Base-by-base conservation (phyloP, 53 echinoderm and acorn worm species). In the Arbacia lixula region DNA sequence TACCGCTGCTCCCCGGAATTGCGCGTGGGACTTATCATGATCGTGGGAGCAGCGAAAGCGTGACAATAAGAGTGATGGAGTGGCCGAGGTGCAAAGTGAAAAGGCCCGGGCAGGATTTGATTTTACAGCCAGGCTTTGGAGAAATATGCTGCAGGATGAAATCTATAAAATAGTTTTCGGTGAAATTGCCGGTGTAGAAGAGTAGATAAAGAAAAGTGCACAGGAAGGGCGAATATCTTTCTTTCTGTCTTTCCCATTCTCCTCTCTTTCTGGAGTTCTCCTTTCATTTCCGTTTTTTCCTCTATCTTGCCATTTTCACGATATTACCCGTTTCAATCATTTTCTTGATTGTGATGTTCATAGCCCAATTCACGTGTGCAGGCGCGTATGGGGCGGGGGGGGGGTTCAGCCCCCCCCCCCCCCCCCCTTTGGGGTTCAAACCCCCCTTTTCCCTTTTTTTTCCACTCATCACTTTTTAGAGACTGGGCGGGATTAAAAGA, bases 151-250 rank as follows among this genome's bases (percentile, higher is more conserved):
- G 9, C 42, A 16, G 69, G 69, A 69, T 69, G 28, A 69, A 69
- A 69, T 69, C 69, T 26, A 42, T 69, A 69, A 69, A 69, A 69
- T 69, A 69, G 26, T 69, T 69, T 69, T 69, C 69, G 43, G 42
- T 41, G 41, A 69, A 69, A 69, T 69, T 69, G 66, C 38, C 46
- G 36, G 29, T 66, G 36, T 66, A 36, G 38, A 1, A 29, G 27
- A 43, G n/a, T n/a, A n/a, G 69, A 69, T 37, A 33, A 69, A 43
- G 69, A 69, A 69, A 69, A 69, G 69, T 69, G 69, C 69, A 69
- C 40, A 28, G 14, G 49, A 10, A n/a, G n/a, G n/a, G n/a, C n/a
- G n/a, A n/a, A n/a, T 20, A 10, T 31, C 4, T 33, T 14, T 29
- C 30, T 29, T 29, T 14, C 25, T 31, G 0, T 5, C 25, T 33